These are phyloP conservation scores for Erythrolamprus reginae DNA, from an alignment of 2,113 vertebrate species.

Conservation along the genomic window DNA sequence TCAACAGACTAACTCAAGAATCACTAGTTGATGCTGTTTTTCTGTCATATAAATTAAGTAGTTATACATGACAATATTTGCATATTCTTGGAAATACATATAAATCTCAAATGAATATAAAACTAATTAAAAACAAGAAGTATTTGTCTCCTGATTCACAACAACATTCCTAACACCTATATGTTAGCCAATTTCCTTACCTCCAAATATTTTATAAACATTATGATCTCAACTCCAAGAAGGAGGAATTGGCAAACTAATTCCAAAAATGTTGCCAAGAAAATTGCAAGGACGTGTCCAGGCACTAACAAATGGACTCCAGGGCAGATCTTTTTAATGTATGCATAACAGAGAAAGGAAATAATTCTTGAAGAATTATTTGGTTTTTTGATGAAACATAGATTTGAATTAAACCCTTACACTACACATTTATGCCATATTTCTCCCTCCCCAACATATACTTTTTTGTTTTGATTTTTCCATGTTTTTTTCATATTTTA, in stretches of 20 bases:
- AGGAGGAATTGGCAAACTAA: background rate
- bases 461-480: background rate
- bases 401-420: background rate
- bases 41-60: background rate
- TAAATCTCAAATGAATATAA: background rate
- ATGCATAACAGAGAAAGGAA: background rate
- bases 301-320: background rate
- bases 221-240: background rate
- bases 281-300: background rate
- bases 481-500: background rate
- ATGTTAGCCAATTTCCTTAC: background rate
- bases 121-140: constrained; percentile 8
- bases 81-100: background rate
- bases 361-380: background rate
- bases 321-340: background rate
- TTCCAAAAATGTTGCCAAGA: background rate
- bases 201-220: background rate
- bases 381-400: constrained; percentile 3
- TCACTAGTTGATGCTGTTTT: background rate
- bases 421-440: constrained; percentile 21
- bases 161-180: background rate
- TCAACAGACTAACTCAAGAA: background rate
- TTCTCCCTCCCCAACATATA: background rate
- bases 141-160: background rate
- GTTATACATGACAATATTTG: background rate